A percentile compares a stretch with the other conserved stretches of the same genome.
Conservation (phyloP, 2,113 vertebrate genomes). For the Petaurus breviceps region DNA sequence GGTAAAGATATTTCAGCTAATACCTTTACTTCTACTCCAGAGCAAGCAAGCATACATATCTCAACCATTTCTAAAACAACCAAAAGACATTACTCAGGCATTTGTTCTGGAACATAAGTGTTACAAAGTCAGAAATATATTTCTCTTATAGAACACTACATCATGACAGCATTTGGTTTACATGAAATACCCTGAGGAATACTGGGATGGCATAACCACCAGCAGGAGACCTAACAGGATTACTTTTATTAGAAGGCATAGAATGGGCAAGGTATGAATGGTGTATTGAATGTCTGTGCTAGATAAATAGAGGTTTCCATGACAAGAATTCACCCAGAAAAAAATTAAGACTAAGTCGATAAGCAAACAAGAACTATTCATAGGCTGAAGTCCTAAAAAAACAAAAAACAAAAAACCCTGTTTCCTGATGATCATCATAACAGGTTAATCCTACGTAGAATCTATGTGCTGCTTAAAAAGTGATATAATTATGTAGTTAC, state of each 20-base stretch:
- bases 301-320: constrained; percentile 10
- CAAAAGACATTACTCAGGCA: neutral
- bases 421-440: neutral
- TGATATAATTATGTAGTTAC: neutral
- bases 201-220: neutral
- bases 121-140: neutral
- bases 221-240: neutral
- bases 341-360: neutral
- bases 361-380: neutral
- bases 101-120: neutral
- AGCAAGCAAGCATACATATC: neutral
- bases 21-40: neutral
- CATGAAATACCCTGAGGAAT: neutral
- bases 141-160: neutral
- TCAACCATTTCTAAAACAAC: neutral
- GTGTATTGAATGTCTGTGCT: neutral
- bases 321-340: neutral
- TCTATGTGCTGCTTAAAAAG: neutral
- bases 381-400: neutral
- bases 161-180: neutral
- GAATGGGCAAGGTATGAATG: neutral
- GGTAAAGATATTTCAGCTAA: no score
- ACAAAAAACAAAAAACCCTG: no score
- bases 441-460: rapidly evolving
- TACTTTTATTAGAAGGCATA: neutral